Percentiles rank a stretch among this genome's conserved stretches.
Evolutionary conservation across 2,113 vertebrate genomes (phyloP).

Genomic region (Phalacrocorax carbo): DNA sequence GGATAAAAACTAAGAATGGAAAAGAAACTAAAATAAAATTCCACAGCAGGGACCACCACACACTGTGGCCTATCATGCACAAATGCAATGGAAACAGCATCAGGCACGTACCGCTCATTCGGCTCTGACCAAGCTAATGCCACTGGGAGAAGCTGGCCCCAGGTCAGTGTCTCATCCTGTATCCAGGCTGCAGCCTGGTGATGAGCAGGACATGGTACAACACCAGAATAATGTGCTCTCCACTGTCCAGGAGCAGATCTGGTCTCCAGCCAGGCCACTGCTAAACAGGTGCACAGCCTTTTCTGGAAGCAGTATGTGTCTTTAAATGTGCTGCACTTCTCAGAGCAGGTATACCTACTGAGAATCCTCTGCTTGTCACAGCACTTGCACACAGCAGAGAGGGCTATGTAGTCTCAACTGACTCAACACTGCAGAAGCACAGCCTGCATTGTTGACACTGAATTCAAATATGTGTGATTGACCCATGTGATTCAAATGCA

Average conservation of each 20-base stretch:
- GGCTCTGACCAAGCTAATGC: not conserved
- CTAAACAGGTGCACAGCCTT: not conserved
- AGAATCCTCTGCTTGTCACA: not conserved
- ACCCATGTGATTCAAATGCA: not conserved
- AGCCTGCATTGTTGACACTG: not conserved
- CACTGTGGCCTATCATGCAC: accelerated
- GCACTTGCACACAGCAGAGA: not conserved
- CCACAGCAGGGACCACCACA: not conserved
- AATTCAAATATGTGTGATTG: not conserved
- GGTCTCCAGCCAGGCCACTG: not conserved
- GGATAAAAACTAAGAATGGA: not conserved
- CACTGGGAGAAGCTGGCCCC: not conserved
- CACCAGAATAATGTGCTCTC: not conserved
- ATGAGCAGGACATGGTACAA: not conserved
- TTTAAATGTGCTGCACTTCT: not conserved
- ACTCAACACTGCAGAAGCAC: not conserved
- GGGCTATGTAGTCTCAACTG: not conserved
- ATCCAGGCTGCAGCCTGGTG: not conserved
- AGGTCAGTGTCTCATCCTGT: not conserved
- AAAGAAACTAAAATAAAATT: not conserved
- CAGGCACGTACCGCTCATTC: not conserved
- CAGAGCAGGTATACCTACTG: not conserved
- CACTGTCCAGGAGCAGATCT: not conserved
- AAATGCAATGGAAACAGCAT: not conserved
- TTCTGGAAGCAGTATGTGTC: not conserved